Conservation (phyloP, 2,797 vertebrate genomes). For the Oryzias sinensis region DNA sequence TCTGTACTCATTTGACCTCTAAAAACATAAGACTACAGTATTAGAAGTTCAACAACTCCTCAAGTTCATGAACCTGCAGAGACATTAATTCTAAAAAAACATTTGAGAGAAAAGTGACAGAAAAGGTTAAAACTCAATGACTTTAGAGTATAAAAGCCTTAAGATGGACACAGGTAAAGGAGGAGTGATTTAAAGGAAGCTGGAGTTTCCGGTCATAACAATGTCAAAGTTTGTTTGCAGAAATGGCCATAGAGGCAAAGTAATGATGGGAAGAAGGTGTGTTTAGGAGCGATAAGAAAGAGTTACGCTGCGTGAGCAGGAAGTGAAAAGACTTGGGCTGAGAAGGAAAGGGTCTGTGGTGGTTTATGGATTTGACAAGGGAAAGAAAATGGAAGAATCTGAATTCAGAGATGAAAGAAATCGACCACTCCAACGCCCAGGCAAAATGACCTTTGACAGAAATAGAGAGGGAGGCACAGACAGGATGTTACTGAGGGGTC, state of each 20-base stretch:
- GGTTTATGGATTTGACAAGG: constrained; percentile 16
- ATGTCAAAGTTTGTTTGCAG: constrained; percentile 9
- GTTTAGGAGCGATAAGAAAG: constrained; percentile 2
- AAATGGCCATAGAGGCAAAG: constrained; percentile 3
- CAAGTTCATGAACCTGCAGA: constrained; percentile 39
- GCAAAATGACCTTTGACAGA: constrained; percentile 13
- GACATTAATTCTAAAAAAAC: constrained; percentile 15
- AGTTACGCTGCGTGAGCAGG: constrained; percentile 17
- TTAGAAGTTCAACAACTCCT: constrained; percentile 11
- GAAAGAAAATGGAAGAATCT: constrained; percentile 6
- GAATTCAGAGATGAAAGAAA: constrained; percentile 1
- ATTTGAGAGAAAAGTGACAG: constrained; percentile 7
- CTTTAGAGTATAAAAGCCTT: constrained; percentile 5
- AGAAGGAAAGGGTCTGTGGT: background rate
- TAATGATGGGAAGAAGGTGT: constrained; percentile 6
- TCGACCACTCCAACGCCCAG: background rate
- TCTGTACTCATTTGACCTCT: background rate
- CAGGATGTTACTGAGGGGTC: constrained; percentile 1
- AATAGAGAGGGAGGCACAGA: background rate
- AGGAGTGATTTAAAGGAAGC: background rate
- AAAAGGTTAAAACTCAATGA: constrained; percentile 16
- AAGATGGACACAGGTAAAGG: constrained; percentile 1
- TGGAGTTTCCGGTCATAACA: constrained; percentile 6
- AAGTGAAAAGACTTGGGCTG: background rate
- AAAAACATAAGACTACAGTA: constrained; percentile 3